Conservation (phyloP, 2,797 vertebrate genomes). For the Sternotherus odoratus region DNA sequence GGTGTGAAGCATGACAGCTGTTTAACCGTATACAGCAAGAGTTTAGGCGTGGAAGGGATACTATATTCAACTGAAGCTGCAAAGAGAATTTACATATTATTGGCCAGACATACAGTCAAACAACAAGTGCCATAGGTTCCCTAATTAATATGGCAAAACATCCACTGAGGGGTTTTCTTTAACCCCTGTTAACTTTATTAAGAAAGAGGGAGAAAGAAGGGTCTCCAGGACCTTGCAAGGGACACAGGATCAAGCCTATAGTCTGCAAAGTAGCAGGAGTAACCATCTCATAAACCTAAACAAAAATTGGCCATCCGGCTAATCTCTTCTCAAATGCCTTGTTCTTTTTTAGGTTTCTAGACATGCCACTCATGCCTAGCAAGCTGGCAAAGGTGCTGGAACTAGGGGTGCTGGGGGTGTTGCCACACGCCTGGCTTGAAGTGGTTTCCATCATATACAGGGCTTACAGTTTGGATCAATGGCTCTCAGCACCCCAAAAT, state of each 20-base stretch:
- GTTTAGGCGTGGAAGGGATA: background rate
- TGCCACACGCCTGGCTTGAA: too few species aligned
- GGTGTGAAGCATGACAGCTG: rapidly evolving
- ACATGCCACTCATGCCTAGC: background rate
- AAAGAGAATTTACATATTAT: background rate
- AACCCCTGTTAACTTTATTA: background rate
- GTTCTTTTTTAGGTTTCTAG: background rate
- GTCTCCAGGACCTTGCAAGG: background rate
- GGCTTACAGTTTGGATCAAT: too few species aligned
- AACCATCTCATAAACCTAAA: background rate
- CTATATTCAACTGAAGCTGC: rapidly evolving
- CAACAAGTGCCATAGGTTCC: rapidly evolving
- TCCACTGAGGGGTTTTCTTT: background rate
- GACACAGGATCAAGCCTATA: background rate
- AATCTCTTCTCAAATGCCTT: background rate
- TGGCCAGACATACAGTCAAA: background rate
- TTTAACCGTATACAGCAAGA: rapidly evolving
- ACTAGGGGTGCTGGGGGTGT: too few species aligned
- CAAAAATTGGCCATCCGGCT: background rate
- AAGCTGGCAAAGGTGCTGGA: background rate
- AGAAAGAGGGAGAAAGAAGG: background rate
- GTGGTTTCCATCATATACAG: too few species aligned
- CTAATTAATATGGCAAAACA: background rate
- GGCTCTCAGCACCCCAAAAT: background rate
- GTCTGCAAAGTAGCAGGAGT: background rate